Conservation (phyloP, 2,113 vertebrate genomes). For the Illadopsis cleaveri region DNA sequence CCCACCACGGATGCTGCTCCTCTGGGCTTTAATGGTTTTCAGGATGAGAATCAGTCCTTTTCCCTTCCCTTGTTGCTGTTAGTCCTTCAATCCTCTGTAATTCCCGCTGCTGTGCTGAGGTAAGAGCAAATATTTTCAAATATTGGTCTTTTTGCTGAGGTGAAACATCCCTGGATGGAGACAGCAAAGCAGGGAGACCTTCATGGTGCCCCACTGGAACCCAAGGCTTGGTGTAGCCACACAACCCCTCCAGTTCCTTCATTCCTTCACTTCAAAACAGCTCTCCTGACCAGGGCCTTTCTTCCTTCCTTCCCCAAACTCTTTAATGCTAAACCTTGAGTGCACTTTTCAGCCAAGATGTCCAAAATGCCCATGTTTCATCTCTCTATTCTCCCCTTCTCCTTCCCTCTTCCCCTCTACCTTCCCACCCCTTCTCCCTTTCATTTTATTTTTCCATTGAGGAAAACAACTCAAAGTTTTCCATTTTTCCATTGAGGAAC, state of each 20-base stretch:
- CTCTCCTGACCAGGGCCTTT: neutral
- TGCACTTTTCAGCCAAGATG: neutral
- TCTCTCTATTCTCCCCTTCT: neutral
- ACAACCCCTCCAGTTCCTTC: neutral
- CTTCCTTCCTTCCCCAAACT: neutral
- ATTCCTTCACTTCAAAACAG: neutral
- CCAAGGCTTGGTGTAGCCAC: neutral
- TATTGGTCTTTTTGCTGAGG: neutral
- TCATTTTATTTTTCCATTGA: neutral
- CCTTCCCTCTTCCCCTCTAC: neutral
- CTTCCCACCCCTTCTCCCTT: neutral
- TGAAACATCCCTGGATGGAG: neutral
- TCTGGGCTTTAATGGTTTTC: neutral
- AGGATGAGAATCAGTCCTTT: neutral
- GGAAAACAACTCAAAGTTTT: neutral
- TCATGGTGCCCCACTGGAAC: fast-evolving
- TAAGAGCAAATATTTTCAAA: neutral
- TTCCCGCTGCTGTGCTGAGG: neutral
- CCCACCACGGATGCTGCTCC: fast-evolving
- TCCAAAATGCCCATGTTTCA: neutral
- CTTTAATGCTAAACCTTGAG: neutral
- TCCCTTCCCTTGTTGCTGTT: neutral
- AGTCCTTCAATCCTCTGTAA: neutral
- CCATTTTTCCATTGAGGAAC: neutral
- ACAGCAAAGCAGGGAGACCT: neutral